phyloP scores from a whole-genome alignment of 2,888 invertebrate species.

The Acrobasis suavella region DNA sequence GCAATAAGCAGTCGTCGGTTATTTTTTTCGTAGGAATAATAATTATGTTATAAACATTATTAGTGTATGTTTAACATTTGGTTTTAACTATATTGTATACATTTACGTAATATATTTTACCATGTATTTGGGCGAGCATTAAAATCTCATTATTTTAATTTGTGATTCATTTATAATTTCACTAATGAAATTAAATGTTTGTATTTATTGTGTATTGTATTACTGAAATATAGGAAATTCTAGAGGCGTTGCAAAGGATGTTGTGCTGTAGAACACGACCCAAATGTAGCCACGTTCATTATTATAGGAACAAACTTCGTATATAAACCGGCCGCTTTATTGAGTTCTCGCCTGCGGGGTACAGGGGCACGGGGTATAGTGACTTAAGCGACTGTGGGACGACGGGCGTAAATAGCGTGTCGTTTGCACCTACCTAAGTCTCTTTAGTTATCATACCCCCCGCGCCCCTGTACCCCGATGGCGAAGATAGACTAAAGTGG shows the following conservation, averaged over 20 bases:
- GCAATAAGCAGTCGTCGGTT: neutral
- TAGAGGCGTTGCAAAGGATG: slow-evolving; percentile 33
- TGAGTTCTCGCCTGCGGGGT: too few species aligned
- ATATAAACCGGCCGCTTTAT: neutral
- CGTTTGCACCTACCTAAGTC: too few species aligned
- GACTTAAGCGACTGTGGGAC: too few species aligned
- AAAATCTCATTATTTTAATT: slow-evolving; percentile 54
- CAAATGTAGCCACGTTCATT: neutral
- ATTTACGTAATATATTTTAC: slow-evolving; percentile 28
- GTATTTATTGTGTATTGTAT: slow-evolving; percentile 52
- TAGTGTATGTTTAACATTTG: slow-evolving; percentile 4
- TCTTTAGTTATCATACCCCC: too few species aligned
- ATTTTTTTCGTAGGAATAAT: neutral
- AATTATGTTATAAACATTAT: slow-evolving; percentile 11
- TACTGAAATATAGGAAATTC: slow-evolving; percentile 35
- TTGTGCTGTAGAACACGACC: slow-evolving; percentile 29
- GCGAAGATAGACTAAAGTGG: too few species aligned
- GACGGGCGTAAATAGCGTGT: too few species aligned
- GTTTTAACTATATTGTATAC: slow-evolving; percentile 12
- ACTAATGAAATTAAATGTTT: slow-evolving; percentile 41
- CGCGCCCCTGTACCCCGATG: too few species aligned
- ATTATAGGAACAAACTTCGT: neutral
- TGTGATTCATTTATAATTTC: slow-evolving; percentile 41
- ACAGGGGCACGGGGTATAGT: too few species aligned
- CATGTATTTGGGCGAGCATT: slow-evolving; percentile 27